Percentiles rank a stretch among this genome's conserved stretches.
Conservation (phyloP, 2,797 vertebrate species). For the Phrynocephalus guinanensis region DNA sequence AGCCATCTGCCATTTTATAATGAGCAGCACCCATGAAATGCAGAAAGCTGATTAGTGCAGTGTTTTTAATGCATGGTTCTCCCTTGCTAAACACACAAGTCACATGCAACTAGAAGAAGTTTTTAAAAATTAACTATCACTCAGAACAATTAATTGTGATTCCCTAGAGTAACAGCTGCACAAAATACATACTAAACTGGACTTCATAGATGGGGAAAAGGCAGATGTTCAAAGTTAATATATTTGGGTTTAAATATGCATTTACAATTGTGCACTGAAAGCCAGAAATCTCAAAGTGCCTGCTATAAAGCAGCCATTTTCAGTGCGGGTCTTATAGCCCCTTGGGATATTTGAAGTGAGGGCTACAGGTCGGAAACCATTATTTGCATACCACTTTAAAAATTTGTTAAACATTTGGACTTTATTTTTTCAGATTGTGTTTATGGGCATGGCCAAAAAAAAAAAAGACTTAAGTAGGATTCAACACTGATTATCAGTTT, state of each 20-base stretch:
- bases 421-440: too few relatives aligned
- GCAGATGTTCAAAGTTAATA: background rate
- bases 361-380: too few relatives aligned
- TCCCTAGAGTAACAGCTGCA: slow-evolving; percentile 9
- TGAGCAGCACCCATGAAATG: background rate
- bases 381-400: too few relatives aligned
- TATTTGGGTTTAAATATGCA: background rate
- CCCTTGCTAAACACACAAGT: slow-evolving; percentile 14
- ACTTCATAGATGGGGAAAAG: background rate
- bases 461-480: too few relatives aligned
- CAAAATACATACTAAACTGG: slow-evolving; percentile 36
- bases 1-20: slow-evolving; percentile 40
- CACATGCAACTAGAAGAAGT: background rate
- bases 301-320: too few relatives aligned
- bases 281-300: background rate
- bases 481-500: too few relatives aligned
- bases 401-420: too few relatives aligned
- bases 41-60: slow-evolving; percentile 9
- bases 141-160: background rate
- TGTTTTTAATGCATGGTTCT: background rate
- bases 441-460: too few relatives aligned
- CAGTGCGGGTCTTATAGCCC: background rate
- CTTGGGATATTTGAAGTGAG: too few relatives aligned
- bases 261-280: background rate
- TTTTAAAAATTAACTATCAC: background rate